Percentiles rank a stretch among this genome's conserved stretches.
Conservation (phyloP, 2,797 vertebrate species). For the Parauchenoglanis ngamensis region DNA sequence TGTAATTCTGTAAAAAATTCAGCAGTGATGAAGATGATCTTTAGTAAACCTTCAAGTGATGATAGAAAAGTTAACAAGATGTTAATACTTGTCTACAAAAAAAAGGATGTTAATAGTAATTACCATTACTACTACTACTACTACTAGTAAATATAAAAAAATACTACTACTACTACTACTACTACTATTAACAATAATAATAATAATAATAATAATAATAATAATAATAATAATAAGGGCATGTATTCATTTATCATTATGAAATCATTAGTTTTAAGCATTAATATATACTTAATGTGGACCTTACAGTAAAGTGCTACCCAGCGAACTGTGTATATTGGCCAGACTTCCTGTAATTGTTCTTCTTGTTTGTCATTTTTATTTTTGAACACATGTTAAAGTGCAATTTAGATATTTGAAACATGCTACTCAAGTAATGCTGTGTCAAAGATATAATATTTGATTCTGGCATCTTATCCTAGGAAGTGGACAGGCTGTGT, state of each 20-base stretch:
- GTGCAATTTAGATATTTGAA: neutral
- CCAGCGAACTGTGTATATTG: neutral
- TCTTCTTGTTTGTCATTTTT: neutral
- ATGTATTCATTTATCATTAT: neutral
- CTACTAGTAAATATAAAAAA: neutral
- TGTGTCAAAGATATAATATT: neutral
- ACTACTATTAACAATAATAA: neutral
- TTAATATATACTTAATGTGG: neutral
- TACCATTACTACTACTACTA: neutral
- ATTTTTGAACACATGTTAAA: neutral
- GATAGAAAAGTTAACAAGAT: neutral
- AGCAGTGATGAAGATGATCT: neutral
- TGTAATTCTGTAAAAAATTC: neutral
- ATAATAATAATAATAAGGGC: neutral
- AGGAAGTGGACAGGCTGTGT: slow-evolving; percentile 17
- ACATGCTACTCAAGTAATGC: neutral
- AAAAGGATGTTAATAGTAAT: neutral
- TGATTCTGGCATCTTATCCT: neutral
- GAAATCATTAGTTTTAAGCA: neutral
- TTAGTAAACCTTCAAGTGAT: neutral
- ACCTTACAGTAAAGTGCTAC: neutral
- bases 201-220: neutral
- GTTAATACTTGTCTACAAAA: too few species aligned
- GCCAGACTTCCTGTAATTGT: neutral
- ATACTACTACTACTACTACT: neutral